Base-by-base conservation (phyloP, 2,113 vertebrate genomes). In the Xenopus borealis region DNA sequence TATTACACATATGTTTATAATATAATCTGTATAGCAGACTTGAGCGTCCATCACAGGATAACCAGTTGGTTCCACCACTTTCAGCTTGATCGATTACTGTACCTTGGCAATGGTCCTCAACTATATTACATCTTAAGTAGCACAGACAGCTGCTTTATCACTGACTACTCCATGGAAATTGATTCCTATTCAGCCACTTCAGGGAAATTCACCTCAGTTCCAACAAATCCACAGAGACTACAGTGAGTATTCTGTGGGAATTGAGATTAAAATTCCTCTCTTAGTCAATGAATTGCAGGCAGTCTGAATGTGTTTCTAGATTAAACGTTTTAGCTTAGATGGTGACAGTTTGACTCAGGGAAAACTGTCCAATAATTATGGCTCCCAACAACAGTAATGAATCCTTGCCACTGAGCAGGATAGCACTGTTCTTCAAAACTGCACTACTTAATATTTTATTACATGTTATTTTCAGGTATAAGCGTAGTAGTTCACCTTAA, bases 221-320 rank as follows among this genome's bases (percentile, higher is more conserved):
- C 27, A 13, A 30, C 59, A 18, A 59, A 70, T 4, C 40, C 52
- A 44, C 12, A 47, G 57, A 7, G 18, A 16, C 40, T 66, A 50
- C 11, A 27, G 16, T 30, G 44, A 12, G 27, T n/a, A 66, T n/a
- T n/a, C 58, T 50, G 12, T 45, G 6, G 40, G 33, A 73, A 74
- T 67, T 17, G 30, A 10, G 57, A 12, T 52, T 45, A 12, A 47
- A 19, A 12, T 65, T 20, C 3, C 40, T 8, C 23, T 67, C 44
- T 27, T 30, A 27, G 44, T 53, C 18, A 66, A 65, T 72, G n/a
- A 72, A 55, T 55, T 52, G 27, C 62, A 64, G 17, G 12, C 23
- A 20, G 14, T 13, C 52, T 8, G 44, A n/a, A 18, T 44, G 1
- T 12, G 19, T 55, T 30, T 27, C 12, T 55, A 69, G 27, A 55